Conservation (phyloP, 2,113 vertebrate genomes). For the Psammodynastes pulverulentus region DNA sequence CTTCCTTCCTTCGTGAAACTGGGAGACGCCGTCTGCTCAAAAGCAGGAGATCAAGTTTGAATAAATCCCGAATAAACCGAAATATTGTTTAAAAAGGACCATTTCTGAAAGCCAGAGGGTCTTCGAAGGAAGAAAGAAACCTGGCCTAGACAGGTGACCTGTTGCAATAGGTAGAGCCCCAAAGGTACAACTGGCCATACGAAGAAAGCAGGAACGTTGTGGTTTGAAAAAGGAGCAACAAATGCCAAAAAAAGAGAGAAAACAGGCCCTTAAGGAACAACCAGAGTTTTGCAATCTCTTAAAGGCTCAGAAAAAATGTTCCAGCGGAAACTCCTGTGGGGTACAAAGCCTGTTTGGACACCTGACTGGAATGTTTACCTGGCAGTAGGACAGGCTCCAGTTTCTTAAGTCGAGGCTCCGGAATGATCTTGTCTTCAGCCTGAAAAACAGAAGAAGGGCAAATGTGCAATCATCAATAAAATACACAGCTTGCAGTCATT, state of each 20-base stretch:
- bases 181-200: neutral
- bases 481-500: neutral
- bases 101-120: neutral
- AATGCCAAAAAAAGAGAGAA: neutral
- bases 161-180: neutral
- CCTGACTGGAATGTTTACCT: constrained; percentile 70
- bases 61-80: neutral
- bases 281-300: neutral
- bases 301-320: neutral
- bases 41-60: neutral
- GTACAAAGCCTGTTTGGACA: neutral
- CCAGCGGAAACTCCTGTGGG: neutral
- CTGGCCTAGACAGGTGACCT: neutral
- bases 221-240: neutral
- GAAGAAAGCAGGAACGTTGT: neutral
- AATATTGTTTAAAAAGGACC: neutral
- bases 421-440: constrained; percentile 77
- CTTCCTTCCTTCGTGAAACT: neutral
- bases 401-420: constrained; percentile 86
- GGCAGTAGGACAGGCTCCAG: constrained; percentile 88
- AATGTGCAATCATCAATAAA: fast-evolving
- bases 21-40: neutral
- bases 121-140: neutral
- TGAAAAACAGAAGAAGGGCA: constrained; percentile 51
- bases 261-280: neutral